Base-by-base conservation (phyloP, 2,113 vertebrate species). In the Erythrocebus patas region DNA sequence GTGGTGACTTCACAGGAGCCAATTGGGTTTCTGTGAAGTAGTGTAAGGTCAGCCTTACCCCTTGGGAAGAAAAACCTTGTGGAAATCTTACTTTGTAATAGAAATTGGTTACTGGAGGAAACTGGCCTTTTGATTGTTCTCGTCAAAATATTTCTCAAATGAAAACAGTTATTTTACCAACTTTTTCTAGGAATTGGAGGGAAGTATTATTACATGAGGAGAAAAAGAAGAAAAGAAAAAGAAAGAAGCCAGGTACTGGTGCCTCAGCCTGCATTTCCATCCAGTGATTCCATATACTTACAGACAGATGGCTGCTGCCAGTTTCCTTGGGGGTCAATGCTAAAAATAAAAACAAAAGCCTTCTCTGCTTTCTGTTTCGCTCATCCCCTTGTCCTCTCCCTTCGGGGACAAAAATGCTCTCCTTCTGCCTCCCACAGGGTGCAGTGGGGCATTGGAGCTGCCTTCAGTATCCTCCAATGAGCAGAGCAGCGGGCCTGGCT, bases 91-190 rank as follows among this genome's bases (percentile, higher is more conserved):
- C 16, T 20, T 10, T 64, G 50, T 61, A 82, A 75, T 3, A 87
- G 57, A 27, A 68, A 55, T 12, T 75, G 16, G 30, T 70, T 94
- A 55, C 32, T 55, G 20, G 57, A n/a, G 16, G 66, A 72, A 38
- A 43, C 38, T 13, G 22, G 10, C 5, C 11, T 88, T 89, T 85
- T 81, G 52, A 80, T 13, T 84, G 32, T 64, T 83, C 16, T 64
- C 27, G 96, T 92, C 79, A 91, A 93, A 92, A 82, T 64, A 25
- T 6, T 80, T 92, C n/a, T 72, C 52, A 89, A 55, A 59, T 17
- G 16, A 83, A 91, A 95, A 68, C 4, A n/a, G 25, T 43, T 45
- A 52, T 82, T 92, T 89, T 57, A 61, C 11, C 48, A 93, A 86
- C 30, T n/a, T 70, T 91, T 93, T 68, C 9, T 82, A 64, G 73